phyloP scores from a whole-genome alignment of 2,797 vertebrate genomes.

The Holocentrus rufus region DNA sequence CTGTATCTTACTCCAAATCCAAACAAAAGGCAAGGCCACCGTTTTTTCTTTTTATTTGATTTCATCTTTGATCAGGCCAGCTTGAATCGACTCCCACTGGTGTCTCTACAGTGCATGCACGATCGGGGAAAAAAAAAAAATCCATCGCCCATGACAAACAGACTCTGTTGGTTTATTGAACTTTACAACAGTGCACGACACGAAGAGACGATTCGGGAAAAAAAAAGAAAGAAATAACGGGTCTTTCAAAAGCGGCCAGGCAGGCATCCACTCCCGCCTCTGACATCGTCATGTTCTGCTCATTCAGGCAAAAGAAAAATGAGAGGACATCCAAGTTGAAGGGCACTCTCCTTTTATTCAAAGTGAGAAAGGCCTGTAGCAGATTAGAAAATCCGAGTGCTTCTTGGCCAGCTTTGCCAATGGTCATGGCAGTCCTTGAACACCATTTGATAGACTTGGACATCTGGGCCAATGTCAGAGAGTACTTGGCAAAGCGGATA shows the following conservation, averaged over 20 bases:
- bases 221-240: neutral
- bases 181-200: neutral
- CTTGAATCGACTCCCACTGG: neutral
- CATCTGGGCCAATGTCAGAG: slow-evolving; percentile 73
- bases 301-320: slow-evolving; percentile 25
- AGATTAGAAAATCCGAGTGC: slow-evolving; percentile 67
- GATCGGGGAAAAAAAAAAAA: neutral
- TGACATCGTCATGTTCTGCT: slow-evolving; percentile 15
- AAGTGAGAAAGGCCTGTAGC: slow-evolving; percentile 39
- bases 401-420: slow-evolving; percentile 67
- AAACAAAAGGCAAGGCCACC: slow-evolving; percentile 3
- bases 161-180: too few species aligned
- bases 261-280: slow-evolving; percentile 6
- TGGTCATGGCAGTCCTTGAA: slow-evolving; percentile 59
- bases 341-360: slow-evolving; percentile 48
- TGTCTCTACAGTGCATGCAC: neutral
- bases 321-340: slow-evolving; percentile 39
- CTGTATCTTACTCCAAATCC: neutral
- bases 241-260: neutral
- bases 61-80: slow-evolving; percentile 21
- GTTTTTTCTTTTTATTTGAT: slow-evolving; percentile 15
- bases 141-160: too few species aligned
- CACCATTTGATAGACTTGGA: slow-evolving; percentile 71
- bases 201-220: neutral
- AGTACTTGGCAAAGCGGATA: slow-evolving; percentile 60